These are phyloP conservation scores for Platycheirus albimanus DNA, from an alignment of 2,888 invertebrate species.

Conservation along the genomic window DNA sequence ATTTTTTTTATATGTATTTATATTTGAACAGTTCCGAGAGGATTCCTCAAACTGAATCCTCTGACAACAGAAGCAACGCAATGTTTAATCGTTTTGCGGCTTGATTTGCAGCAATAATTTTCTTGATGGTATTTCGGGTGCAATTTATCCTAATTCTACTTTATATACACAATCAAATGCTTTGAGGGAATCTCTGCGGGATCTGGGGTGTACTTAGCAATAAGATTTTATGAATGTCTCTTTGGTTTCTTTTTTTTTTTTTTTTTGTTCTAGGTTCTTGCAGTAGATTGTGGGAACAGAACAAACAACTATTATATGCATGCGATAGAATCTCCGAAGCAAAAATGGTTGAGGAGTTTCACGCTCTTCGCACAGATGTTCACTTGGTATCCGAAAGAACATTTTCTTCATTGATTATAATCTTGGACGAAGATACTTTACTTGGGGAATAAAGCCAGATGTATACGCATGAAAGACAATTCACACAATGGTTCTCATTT, in stretches of 20 bases:
- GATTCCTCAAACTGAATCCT: neutral
- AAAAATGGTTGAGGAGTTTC: slow-evolving; percentile 37
- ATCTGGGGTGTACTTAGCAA: slow-evolving; percentile 30
- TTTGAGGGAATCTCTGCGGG: slow-evolving; percentile 3
- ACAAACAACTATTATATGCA: slow-evolving; percentile 2
- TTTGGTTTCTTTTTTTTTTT: slow-evolving; percentile 19
- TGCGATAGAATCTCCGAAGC: slow-evolving; percentile 41
- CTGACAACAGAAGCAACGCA: slow-evolving; percentile 12
- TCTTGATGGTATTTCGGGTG: slow-evolving; percentile 66
- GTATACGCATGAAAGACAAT: neutral
- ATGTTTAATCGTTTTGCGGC: slow-evolving; percentile 70
- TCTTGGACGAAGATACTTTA: neutral
- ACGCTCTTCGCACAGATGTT: slow-evolving; percentile 41
- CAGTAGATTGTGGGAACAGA: slow-evolving; percentile 58
- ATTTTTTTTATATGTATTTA: slow-evolving; percentile 20
- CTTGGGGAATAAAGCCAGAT: no score
- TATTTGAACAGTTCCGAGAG: slow-evolving; percentile 4
- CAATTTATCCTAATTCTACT: slow-evolving; percentile 70
- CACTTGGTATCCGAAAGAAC: slow-evolving; percentile 20
- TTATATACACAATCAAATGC: slow-evolving; percentile 49
- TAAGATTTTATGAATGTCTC: slow-evolving; percentile 44
- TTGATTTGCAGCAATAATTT: slow-evolving; percentile 72
- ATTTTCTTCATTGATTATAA: slow-evolving; percentile 8
- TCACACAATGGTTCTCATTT: neutral
- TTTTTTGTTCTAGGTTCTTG: no score